Evolutionary conservation across 2,888 invertebrate species (phyloP).

Genomic region (Pedicia rivosa): DNA sequence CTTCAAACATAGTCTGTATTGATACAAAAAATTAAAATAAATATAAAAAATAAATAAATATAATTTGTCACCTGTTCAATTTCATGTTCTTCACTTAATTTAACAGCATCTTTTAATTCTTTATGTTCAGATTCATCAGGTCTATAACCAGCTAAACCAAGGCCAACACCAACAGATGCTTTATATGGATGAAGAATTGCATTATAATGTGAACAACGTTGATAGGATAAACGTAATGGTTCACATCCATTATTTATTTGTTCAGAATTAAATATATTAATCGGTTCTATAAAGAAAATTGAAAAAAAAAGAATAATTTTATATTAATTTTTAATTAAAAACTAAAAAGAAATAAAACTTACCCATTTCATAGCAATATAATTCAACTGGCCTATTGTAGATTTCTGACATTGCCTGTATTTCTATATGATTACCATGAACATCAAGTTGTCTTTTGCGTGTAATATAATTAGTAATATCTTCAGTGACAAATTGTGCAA

Average conservation of each 20-base stretch:
- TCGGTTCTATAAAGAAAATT: constrained; percentile 53
- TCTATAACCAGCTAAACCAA: constrained; percentile 66
- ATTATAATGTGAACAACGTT: constrained; percentile 75
- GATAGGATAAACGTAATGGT: constrained; percentile 72
- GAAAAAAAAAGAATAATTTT: constrained; percentile 1
- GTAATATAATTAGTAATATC: constrained; percentile 70
- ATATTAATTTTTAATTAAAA: too few species aligned
- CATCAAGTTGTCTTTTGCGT: constrained; percentile 60
- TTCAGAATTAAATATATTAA: constrained; percentile 70
- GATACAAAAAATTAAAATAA: constrained; percentile 12
- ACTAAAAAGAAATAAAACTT: too few species aligned
- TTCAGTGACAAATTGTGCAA: constrained; percentile 77
- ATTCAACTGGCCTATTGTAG: constrained; percentile 74
- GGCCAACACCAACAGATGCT: constrained; percentile 64
- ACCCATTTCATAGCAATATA: constrained; percentile 41
- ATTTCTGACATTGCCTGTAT: constrained; percentile 83
- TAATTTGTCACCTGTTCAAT: constrained; percentile 57
- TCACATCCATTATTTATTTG: constrained; percentile 54
- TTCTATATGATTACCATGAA: constrained; percentile 83
- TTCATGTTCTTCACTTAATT: constrained; percentile 60
- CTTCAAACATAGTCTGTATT: constrained; percentile 85
- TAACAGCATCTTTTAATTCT: constrained; percentile 55
- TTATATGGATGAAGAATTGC: constrained; percentile 74
- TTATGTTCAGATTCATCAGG: constrained; percentile 52
- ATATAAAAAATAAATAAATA: background rate